A percentile compares a stretch with the other conserved stretches of the same genome.
These are phyloP conservation scores for Hipparchia semele DNA, from an alignment of 2,888 invertebrate genomes.

Conservation along the genomic window DNA sequence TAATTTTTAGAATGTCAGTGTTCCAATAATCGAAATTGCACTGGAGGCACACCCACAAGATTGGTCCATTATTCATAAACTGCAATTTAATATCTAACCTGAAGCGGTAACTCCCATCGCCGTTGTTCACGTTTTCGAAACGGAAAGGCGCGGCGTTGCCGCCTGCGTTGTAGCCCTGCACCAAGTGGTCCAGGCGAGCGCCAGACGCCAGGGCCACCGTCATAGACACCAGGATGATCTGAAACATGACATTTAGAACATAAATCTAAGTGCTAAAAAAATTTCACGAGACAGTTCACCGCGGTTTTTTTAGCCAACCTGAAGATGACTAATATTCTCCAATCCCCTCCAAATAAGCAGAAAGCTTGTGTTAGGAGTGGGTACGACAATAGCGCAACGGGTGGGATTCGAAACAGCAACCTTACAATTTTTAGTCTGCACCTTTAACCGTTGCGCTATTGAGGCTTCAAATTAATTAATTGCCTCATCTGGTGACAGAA, in stretches of 20 bases:
- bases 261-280: background rate
- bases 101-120: conserved; percentile 85
- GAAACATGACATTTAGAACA: conserved; percentile 40
- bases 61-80: conserved; percentile 29
- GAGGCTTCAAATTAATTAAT: too few relatives aligned
- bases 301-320: too few relatives aligned
- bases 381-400: too few relatives aligned
- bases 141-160: conserved; percentile 66
- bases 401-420: too few relatives aligned
- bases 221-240: conserved; percentile 57
- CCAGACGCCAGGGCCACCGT: conserved; percentile 55
- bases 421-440: too few relatives aligned
- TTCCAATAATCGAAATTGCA: conserved; percentile 15
- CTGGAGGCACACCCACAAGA: conserved; percentile 15
- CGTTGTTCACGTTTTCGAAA: conserved; percentile 85
- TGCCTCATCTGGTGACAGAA: too few relatives aligned
- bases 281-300: too few relatives aligned
- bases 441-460: too few relatives aligned
- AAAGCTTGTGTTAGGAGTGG: too few relatives aligned
- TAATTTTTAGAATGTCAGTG: conserved; percentile 19
- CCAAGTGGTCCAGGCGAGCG: conserved; percentile 67
- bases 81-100: conserved; percentile 64
- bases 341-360: too few relatives aligned
- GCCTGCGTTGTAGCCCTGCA: conserved; percentile 57
- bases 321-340: too few relatives aligned